Evolutionary conservation across 2,888 invertebrate species (phyloP), one percentile per base, ranked within the genome.

Genomic region (Torymus auratus): DNA sequence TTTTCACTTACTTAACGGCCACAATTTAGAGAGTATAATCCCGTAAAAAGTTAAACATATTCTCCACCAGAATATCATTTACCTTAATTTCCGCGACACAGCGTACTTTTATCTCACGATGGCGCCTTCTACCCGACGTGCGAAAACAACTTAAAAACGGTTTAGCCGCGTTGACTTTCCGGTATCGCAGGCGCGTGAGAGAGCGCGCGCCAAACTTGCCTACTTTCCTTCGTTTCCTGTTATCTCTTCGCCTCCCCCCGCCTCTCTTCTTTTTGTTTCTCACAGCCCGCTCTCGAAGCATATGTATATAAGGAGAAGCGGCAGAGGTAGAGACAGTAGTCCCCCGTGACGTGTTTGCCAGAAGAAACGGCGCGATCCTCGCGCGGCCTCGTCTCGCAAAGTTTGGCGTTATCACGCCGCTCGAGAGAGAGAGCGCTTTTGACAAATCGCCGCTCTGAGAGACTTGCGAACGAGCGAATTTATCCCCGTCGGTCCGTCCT

Each of bases 401-500:
- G 83, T 84, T 85, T 84, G 83, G 81, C 83, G 83, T 84, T 84
- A 86, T 85, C 86, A 80, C 78, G 78, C 56, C 65, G 83, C 23
- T 52, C 72, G 41, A 41, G 41, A 28, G 28, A 28, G 28, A 41
- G 41, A 41, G 7, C 83, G 69, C 67, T 64, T 76, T 82, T 86
- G 86, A 88, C 86, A 88, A 88, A 88, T 88, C 85, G 86, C 84
- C 80, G 85, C 81, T 78, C 76, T 78, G 84, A 83, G 81, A 73
- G 72, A 76, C 56, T 71, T 23, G 69, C 62, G 62, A 70, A 62
- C 82, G 65, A 75, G 82, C 80, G 81, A 77, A 81, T 78, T 74
- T 69, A 76, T 79, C 81, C 79, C 52, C 55, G 17, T 7, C 10
- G 65, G 60, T 7, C 41, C 41, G 41, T 41, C 41, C 76, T 74